Evolutionary conservation across 2,113 vertebrate genomes (phyloP), one percentile per base, ranked within the genome.

Genomic region (Galeopterus variegatus): DNA sequence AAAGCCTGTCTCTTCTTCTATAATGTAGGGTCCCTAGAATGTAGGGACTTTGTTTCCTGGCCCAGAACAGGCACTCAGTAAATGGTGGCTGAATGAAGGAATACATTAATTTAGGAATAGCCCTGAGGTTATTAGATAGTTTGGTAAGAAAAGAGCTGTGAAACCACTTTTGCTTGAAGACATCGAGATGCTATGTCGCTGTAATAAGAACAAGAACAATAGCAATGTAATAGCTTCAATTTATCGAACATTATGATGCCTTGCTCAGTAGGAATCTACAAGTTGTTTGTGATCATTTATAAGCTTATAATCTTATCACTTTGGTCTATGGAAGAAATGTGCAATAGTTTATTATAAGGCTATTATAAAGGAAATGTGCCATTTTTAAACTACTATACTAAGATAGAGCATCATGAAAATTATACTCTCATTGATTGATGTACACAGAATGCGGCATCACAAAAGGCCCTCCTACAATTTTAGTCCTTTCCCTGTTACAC

Each of bases 231-330:
- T 90, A 84, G 60, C 83, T 93, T 93, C 75, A 52, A 45, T 93
- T 97, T 97, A 80, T 80, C 80, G 62, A 92, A 89, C 52, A 62
- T 90, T 60, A 87, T 21, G 73, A 48, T 86, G 45, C 73, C 48
- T 93, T 88, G 90, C 94, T 93, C 75, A 41, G 75, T 76, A 88
- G 94, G 62, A 97, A 89, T 95, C 92, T 96, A 88, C 19, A 96
- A 60, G 50, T 95, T 95, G 88, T 85, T 95, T 95, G 88, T 87
- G 62, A 97, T 95, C 79, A 72, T 77, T 92, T 65, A 92, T 60
- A 80, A 94, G 52, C 86, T 92, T 76, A 84, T 93, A 75, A 93
- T 93, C 95, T 96, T 90, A 95, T 97, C 89, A 96, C n/a, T 89
- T 86, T 84, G 36, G 76, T 93, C 88, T 70, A 77, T 86, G 82